These are phyloP conservation scores for Trachurus trachurus DNA, from an alignment of 2,797 vertebrate genomes.

Conservation along the genomic window DNA sequence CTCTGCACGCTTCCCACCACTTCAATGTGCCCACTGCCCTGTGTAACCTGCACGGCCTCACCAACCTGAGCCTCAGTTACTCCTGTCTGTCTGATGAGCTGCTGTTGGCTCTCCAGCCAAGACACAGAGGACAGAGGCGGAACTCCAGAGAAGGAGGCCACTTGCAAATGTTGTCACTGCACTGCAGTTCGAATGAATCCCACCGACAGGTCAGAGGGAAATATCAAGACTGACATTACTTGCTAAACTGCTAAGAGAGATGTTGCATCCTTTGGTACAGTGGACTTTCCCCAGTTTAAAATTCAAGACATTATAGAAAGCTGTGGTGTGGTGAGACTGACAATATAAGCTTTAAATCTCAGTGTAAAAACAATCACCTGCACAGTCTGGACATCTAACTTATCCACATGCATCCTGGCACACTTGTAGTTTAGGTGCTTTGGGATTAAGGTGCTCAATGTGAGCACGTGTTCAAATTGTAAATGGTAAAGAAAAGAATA, in stretches of 20 bases:
- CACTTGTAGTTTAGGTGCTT: neutral
- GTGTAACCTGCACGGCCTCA: slow-evolving; percentile 70
- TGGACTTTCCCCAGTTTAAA: neutral
- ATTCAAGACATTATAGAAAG: neutral
- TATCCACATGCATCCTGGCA: slow-evolving; percentile 3
- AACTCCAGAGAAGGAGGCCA: slow-evolving; percentile 29
- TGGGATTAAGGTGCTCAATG: neutral
- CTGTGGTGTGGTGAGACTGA: neutral
- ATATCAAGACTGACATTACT: neutral
- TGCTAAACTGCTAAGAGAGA: neutral
- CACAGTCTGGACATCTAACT: neutral
- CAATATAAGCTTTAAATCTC: slow-evolving; percentile 7
- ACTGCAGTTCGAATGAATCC: slow-evolving; percentile 78
- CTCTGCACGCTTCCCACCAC: slow-evolving; percentile 68
- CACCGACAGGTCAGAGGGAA: slow-evolving; percentile 57
- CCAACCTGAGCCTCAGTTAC: slow-evolving; percentile 80
- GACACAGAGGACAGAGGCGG: neutral
- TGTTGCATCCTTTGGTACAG: neutral
- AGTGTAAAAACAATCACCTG: neutral
- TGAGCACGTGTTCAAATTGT: neutral
- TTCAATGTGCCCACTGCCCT: slow-evolving; percentile 64
- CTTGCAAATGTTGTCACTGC: slow-evolving; percentile 79
- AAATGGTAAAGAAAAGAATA: slow-evolving; percentile 10
- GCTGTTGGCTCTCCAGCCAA: slow-evolving; percentile 68
- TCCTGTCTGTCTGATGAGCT: slow-evolving; percentile 84